phyloP scores from a whole-genome alignment of 2,888 invertebrate genomes.

The Phaedon cochleariae region DNA sequence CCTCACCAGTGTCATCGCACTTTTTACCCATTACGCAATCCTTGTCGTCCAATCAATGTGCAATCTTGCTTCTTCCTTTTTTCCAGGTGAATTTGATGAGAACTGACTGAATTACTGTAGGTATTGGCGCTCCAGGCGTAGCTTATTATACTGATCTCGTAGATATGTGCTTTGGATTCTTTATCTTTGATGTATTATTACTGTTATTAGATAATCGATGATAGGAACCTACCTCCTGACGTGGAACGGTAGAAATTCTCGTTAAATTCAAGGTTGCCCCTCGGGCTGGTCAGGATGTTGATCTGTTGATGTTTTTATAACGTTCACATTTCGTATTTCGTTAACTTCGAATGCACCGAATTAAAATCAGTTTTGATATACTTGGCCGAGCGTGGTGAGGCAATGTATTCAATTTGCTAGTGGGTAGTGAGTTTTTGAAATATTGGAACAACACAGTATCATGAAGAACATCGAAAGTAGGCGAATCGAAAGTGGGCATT shows the following conservation, averaged over 20 bases:
- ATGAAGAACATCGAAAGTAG: no score
- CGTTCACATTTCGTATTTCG: no score
- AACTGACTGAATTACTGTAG: neutral
- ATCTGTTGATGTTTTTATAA: neutral
- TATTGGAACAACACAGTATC: no score
- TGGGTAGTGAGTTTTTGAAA: no score
- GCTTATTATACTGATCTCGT: neutral
- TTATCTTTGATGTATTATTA: neutral
- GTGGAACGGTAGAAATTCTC: neutral
- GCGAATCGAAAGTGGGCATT: no score
- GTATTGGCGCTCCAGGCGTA: neutral
- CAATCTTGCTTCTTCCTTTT: neutral
- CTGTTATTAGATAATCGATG: neutral
- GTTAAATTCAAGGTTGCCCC: neutral
- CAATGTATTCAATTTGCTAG: no score
- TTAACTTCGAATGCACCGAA: no score
- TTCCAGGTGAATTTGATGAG: neutral
- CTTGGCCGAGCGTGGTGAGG: no score
- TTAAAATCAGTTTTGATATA: no score
- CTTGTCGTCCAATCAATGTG: no score
- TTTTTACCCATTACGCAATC: no score
- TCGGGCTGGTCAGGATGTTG: neutral
- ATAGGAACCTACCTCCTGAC: neutral
- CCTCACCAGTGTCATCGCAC: no score
- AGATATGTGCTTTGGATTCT: neutral